Base-by-base conservation (phyloP, 2,888 invertebrate genomes). In the Perizoma affinitatum region DNA sequence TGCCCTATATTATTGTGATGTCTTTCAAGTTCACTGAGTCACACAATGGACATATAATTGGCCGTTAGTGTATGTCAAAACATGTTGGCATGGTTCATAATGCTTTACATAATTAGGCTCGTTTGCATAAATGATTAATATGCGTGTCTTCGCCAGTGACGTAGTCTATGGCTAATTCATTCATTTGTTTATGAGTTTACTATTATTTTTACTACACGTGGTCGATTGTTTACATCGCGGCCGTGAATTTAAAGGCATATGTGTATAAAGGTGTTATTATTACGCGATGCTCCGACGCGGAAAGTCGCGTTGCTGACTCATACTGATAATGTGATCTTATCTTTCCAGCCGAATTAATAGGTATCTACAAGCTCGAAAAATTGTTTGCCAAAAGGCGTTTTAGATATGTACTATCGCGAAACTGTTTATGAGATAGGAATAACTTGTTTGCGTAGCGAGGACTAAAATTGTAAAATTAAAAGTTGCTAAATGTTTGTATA, bases 71-170 rank as follows among this genome's bases (percentile, higher is more conserved):
- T 83, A 85, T 88, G 90, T 90, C 90, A 90, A 90, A 90, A 90
- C 86, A 88, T 78, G 83, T 78, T 80, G 79, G 71, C 78, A 70
- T 76, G 76, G 81, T 79, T 84, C 86, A 85, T 87, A 85, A 83
- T 79, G 83, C 79, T 90, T 88, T 88, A 90, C 90, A 91, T 90
- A 91, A 91, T 90, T 89, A 86, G 84, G 71, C 70, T 86, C 83
- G 88, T 91, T 90, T 86, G 90, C 90, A 89, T 91, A 89, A 87
- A 81, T 82, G 84, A 88, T 91, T 87, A 90, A 87, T 84, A 90
- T 87, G 90, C 88, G 87, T 90, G 88, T 87, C 86, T 88, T 87
- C 84, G 80, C 71, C 73, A 80, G 76, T 88, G 89, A 87, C 87
- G 88, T 81, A 72, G 77, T 81, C 83, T 85, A 84, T 87, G 82